A percentile compares a stretch with the other conserved stretches of the same genome.
Conservation (phyloP, 2,797 vertebrate genomes). For the Clarias laeviceps region DNA sequence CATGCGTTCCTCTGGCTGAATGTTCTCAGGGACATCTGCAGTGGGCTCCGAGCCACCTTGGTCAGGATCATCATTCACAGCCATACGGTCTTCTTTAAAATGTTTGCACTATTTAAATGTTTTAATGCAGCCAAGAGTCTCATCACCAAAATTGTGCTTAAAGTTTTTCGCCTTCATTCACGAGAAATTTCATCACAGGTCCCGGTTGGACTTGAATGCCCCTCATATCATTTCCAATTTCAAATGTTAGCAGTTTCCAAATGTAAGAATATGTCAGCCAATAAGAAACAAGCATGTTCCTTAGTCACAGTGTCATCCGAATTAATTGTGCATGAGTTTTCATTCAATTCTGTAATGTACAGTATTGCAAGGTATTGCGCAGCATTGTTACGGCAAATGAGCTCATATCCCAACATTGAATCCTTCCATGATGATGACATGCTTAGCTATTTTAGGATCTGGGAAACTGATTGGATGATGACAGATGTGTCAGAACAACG, state of each 20-base stretch:
- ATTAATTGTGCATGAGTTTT: neutral
- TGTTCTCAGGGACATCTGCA: no score
- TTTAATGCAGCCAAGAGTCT: no score
- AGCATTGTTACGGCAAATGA: neutral
- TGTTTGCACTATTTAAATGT: no score
- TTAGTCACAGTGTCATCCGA: neutral
- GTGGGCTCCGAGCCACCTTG: no score
- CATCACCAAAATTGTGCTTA: no score
- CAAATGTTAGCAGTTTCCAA: neutral
- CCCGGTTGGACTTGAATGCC: no score
- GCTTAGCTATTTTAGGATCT: neutral
- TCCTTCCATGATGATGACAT: neutral
- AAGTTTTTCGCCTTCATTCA: no score
- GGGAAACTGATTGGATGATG: neutral
- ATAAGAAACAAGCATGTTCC: neutral
- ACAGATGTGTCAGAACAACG: slow-evolving; percentile 6
- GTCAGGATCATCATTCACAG: no score
- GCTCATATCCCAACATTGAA: neutral
- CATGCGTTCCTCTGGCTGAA: no score
- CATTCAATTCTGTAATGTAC: neutral
- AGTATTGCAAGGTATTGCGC: neutral
- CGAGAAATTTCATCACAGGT: no score
- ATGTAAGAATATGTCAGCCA: neutral
- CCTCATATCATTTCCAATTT: neutral
- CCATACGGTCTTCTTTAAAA: no score